A percentile compares a stretch with the other conserved stretches of the same genome.
These are phyloP conservation scores for Chlorodrepanis virens DNA, from an alignment of 2,113 vertebrate genomes.

Conservation along the genomic window DNA sequence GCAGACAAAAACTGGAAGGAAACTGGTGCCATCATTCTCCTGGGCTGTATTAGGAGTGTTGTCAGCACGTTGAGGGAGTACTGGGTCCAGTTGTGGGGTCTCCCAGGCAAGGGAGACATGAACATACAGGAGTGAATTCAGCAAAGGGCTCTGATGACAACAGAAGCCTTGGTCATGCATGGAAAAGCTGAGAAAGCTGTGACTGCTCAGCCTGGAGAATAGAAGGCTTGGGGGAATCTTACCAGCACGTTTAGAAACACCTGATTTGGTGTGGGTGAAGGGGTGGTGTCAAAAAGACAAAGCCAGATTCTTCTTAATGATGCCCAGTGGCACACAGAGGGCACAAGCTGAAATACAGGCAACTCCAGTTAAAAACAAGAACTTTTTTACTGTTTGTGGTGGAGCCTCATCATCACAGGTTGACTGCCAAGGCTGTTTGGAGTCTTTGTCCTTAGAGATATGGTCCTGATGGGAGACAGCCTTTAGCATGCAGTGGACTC, in stretches of 20 bases:
- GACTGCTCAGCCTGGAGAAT: neutral
- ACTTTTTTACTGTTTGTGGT: neutral
- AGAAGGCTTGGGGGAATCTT: neutral
- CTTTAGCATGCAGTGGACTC: neutral
- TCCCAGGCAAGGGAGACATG: neutral
- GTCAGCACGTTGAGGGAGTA: neutral
- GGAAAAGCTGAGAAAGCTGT: neutral
- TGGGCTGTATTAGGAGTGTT: neutral
- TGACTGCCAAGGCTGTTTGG: neutral
- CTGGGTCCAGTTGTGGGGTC: neutral
- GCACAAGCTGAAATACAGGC: neutral
- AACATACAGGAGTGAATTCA: neutral
- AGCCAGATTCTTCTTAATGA: neutral
- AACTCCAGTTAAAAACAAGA: neutral
- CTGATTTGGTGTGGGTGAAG: neutral
- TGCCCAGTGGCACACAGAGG: neutral
- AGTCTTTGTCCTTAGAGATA: neutral
- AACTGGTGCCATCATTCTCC: neutral
- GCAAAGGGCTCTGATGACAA: fast-evolving
- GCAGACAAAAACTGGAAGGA: neutral
- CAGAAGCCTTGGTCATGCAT: fast-evolving
- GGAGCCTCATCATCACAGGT: fast-evolving
- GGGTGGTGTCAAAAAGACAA: neutral
- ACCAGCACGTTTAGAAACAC: neutral
- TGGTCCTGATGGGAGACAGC: neutral